A percentile compares a stretch with the other conserved stretches of the same genome.
These are phyloP conservation scores for Orgyia antiqua DNA, from an alignment of 2,888 invertebrate species.

Conservation along the genomic window DNA sequence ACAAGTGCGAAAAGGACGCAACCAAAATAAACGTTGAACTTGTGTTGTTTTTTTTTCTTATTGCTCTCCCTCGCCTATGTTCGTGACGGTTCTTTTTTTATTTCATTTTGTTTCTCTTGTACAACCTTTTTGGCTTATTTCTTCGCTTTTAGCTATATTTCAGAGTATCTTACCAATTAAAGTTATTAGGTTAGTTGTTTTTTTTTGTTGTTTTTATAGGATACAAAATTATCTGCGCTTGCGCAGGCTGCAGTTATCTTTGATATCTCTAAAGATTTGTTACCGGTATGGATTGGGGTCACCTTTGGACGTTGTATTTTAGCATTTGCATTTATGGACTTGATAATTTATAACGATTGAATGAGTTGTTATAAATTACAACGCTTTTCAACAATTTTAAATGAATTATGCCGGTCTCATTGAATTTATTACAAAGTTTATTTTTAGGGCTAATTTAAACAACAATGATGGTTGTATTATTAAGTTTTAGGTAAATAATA, in stretches of 20 bases:
- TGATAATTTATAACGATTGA: slow-evolving; percentile 9
- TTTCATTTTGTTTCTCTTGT: slow-evolving; percentile 63
- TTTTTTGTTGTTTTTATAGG: slow-evolving; percentile 24
- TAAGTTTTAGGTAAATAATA: too few relatives aligned
- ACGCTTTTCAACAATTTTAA: slow-evolving; percentile 1
- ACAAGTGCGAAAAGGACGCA: slow-evolving; percentile 52
- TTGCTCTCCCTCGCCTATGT: slow-evolving; percentile 77
- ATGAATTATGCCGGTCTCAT: background rate
- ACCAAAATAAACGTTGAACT: slow-evolving; percentile 79
- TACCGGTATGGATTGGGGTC: slow-evolving; percentile 8
- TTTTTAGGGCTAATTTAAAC: too few relatives aligned
- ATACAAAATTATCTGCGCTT: slow-evolving; percentile 18
- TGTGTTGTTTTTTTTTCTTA: slow-evolving; percentile 68
- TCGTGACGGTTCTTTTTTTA: slow-evolving; percentile 72
- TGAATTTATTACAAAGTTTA: background rate
- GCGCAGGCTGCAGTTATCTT: slow-evolving; percentile 17
- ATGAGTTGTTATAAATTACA: slow-evolving; percentile 5
- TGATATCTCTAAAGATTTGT: slow-evolving; percentile 5
- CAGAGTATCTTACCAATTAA: slow-evolving; percentile 51
- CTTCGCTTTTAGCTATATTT: slow-evolving; percentile 73
- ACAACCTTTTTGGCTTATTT: slow-evolving; percentile 69
- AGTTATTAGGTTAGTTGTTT: slow-evolving; percentile 42
- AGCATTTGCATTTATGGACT: slow-evolving; percentile 7
- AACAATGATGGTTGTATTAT: too few relatives aligned
- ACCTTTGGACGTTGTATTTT: slow-evolving; percentile 10